Base-by-base conservation (phyloP, 1,140 invertebrate genomes). In the Lepidurus arcticus region DNA sequence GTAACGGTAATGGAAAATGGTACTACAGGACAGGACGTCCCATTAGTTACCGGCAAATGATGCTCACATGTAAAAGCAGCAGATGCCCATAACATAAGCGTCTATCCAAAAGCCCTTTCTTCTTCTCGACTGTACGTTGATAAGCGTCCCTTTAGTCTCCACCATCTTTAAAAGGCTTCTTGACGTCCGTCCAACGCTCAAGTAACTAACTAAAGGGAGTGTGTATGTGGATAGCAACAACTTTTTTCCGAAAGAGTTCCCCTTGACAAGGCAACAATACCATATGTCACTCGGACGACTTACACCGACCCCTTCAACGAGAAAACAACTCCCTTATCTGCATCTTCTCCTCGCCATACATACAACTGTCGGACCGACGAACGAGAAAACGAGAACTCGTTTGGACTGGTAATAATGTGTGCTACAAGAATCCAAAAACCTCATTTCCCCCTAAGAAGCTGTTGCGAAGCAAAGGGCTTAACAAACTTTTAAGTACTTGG, bases 221-320 rank as follows among this genome's bases (percentile, higher is more conserved):
- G 16, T 65, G 21, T 13, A n/a, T 13, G 53, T 65, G 21, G 16
- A 13, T 65, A 16, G 16, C 53, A 21, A 65, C 16, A 65, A 13
- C 53, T 65, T 21, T 65, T 65, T 21, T 13, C 21, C 53, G n/a
- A 65, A 65, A 21, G 21, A 13, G 53, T 65, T 21, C 21, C 21
- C 21, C 53, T 21, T 65, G 53, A 65, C 53, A 65, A 65, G 53
- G 13, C 53, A 65, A 65, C 53, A 65, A 65, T 65, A 65, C 53
- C 53, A 65, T 65, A 65, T 65, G 53, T 65, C 53, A 65, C 53
- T 65, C 53, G 53, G 53, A n/a, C 13, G 53, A 65, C 53, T 65
- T 65, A 7, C 13, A 65, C 53, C 53, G 21, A 65, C 5, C 53
- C 53, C 53, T 34, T 65, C 53, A 65, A 65, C 53, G 53, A 16